Evolutionary conservation across 2,888 invertebrate species (phyloP).

Genomic region (Fragum whitleyi): DNA sequence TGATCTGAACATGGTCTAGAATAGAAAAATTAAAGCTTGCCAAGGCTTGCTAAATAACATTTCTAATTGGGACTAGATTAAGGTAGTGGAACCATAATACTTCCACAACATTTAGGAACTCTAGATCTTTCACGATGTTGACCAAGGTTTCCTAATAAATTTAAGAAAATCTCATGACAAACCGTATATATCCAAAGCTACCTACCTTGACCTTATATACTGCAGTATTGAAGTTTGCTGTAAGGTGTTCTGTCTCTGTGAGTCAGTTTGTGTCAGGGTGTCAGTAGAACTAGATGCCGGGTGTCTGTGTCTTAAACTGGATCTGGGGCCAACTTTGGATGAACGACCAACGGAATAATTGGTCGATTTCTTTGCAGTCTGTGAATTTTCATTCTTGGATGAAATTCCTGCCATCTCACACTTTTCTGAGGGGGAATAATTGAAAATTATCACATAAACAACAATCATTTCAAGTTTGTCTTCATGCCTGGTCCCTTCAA

Average conservation of each 20-base stretch:
- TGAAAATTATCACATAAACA: background rate
- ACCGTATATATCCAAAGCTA: no score
- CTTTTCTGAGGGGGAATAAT: background rate
- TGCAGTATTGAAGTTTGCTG: conserved; percentile 78
- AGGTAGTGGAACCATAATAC: no score
- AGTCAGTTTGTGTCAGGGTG: conserved; percentile 22
- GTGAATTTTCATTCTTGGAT: background rate
- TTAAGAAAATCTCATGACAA: no score
- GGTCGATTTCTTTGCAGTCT: background rate
- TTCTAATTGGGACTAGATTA: no score
- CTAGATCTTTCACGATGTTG: no score
- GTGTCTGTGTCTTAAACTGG: background rate
- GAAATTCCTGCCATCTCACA: background rate
- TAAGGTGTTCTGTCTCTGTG: conserved; percentile 30
- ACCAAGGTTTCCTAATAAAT: no score
- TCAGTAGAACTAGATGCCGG: background rate
- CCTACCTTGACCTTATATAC: conserved; percentile 76
- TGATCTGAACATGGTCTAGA: no score
- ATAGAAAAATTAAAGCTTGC: no score
- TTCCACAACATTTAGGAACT: no score
- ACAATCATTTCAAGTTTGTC: background rate
- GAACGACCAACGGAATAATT: background rate
- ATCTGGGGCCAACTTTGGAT: background rate
- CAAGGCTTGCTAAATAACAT: no score
- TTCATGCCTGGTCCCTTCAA: no score